A percentile compares a stretch with the other conserved stretches of the same genome.
Conservation (phyloP, 2,113 vertebrate species). For the Trinectes maculatus region DNA sequence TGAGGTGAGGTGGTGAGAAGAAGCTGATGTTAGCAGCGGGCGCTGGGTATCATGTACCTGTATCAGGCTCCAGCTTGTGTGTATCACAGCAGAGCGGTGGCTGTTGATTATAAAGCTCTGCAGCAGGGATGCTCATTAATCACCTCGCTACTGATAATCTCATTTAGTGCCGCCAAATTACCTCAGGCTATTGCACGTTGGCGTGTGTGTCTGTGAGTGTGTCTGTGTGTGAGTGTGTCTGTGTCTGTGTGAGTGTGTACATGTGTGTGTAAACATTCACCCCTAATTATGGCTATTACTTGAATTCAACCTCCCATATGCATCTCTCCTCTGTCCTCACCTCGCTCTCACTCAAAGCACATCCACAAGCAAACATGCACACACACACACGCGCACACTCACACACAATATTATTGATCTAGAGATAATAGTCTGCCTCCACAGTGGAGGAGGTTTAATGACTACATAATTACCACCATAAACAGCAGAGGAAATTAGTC, state of each 20-base stretch:
- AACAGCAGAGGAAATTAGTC: constrained; percentile 30
- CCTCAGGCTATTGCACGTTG: constrained; percentile 55
- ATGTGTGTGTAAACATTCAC: constrained; percentile 54
- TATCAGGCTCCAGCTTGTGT: constrained; percentile 32
- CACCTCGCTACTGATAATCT: constrained; percentile 71
- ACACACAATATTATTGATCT: constrained; percentile 46
- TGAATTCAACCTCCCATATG: constrained; percentile 50
- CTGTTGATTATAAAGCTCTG: constrained; percentile 63
- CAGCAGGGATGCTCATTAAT: constrained; percentile 73
- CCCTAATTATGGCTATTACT: constrained; percentile 70
- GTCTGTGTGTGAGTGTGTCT: constrained; percentile 23
- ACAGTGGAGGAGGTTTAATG: constrained; percentile 62
- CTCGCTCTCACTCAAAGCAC: constrained; percentile 21
- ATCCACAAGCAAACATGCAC: neutral
- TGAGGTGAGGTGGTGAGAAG: constrained; percentile 14
- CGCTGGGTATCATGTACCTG: constrained; percentile 46
- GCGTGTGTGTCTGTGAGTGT: constrained; percentile 29
- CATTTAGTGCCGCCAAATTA: constrained; percentile 74
- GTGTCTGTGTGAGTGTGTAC: constrained; percentile 14
- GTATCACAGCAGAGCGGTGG: constrained; percentile 55
- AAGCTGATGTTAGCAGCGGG: constrained; percentile 57
- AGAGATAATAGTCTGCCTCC: constrained; percentile 46
- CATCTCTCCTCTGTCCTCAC: constrained; percentile 2
- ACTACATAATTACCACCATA: constrained; percentile 53
- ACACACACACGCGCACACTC: constrained; percentile 8